These are phyloP conservation scores for Malthinus seriepunctatus DNA, from an alignment of 2,888 invertebrate genomes.

Conservation along the genomic window DNA sequence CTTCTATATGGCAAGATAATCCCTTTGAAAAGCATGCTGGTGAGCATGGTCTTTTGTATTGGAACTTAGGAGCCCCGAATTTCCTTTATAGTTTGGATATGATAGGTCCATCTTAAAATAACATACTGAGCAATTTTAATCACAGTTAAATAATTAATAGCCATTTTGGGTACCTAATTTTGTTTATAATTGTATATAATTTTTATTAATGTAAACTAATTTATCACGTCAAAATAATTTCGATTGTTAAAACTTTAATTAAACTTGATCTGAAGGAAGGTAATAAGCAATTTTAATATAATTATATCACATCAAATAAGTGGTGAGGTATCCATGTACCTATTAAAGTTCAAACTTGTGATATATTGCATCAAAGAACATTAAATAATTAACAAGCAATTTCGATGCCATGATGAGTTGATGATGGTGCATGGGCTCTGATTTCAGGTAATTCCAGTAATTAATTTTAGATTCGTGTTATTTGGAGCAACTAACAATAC, in stretches of 20 bases:
- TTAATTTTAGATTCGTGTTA: conserved; percentile 48
- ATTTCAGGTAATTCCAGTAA: conserved; percentile 49
- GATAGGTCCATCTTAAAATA: too few relatives aligned
- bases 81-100: too few relatives aligned
- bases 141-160: too few relatives aligned
- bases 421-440: conserved; percentile 42
- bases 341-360: conserved; percentile 23
- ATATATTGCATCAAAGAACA: conserved; percentile 29
- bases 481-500: conserved; percentile 44
- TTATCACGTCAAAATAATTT: conserved; percentile 4
- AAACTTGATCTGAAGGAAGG: neutral
- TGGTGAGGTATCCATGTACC: neutral
- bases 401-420: conserved; percentile 48
- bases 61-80: too few relatives aligned
- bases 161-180: neutral
- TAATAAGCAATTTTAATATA: conserved; percentile 23
- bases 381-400: conserved; percentile 44
- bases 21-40: too few relatives aligned
- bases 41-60: too few relatives aligned
- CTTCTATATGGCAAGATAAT: too few relatives aligned
- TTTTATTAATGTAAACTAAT: conserved; percentile 5
- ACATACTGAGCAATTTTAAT: too few relatives aligned
- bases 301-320: conserved; percentile 20
- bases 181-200: conserved; percentile 4
- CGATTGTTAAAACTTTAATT: conserved; percentile 5